phyloP scores from a whole-genome alignment of 2,888 invertebrate species.

The Muschampia staudingeri region DNA sequence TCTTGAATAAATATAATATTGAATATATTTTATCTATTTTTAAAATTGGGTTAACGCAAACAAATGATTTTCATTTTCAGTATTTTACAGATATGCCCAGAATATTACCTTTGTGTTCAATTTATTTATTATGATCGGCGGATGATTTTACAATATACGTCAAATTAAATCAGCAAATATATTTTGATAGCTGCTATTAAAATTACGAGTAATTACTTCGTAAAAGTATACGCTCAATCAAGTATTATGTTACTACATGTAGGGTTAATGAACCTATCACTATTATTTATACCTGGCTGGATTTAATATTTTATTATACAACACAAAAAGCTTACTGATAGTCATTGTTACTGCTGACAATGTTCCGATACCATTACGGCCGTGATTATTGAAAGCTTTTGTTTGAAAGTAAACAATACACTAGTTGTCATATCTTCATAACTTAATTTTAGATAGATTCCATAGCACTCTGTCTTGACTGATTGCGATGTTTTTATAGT shows the following conservation, averaged over 20 bases:
- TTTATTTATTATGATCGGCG: background rate
- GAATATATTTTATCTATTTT: no score
- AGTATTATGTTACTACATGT: background rate
- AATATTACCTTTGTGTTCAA: no score
- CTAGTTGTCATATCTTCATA: background rate
- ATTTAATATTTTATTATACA: background rate
- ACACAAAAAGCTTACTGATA: background rate
- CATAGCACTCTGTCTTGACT: no score
- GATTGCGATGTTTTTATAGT: no score
- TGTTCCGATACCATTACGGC: background rate
- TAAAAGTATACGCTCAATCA: background rate
- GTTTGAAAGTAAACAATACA: background rate
- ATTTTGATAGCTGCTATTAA: background rate
- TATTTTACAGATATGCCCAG: no score
- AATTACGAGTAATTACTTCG: background rate
- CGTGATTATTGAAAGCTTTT: constrained; percentile 4
- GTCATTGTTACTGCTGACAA: background rate
- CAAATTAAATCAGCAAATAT: background rate
- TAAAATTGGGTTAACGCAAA: no score
- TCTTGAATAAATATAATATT: no score
- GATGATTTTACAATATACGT: background rate
- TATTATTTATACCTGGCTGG: background rate
- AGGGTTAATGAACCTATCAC: background rate
- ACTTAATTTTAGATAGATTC: background rate
- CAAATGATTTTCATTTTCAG: no score